Base-by-base conservation (phyloP, 2,797 vertebrate species). In the Loris lydekkerianus region DNA sequence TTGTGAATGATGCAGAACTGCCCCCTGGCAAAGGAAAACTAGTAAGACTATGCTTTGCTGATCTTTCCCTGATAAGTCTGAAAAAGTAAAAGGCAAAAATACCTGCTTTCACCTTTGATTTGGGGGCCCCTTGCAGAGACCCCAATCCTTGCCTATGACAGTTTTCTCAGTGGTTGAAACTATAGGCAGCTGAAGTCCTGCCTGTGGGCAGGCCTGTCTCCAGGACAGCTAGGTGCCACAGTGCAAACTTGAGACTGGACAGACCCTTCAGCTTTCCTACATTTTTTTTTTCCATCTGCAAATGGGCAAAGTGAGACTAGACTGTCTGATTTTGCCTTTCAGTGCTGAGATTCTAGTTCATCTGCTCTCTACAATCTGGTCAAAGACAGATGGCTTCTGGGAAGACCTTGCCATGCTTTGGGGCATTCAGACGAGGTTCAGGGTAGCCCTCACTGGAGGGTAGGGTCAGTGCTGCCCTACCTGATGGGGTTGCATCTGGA, bases 191-290 rank as follows among this genome's bases (percentile, higher is more conserved):
- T 49, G 8, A 21, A 23, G 40, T 29, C 23, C 75, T 5, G 1
- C 15, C 15, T 23, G 3, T 1, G 5, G 46, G 27, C 3, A 29
- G 69, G 27, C 43, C 40, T 25, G 37, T 7, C 2, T 29, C 31
- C 6, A 11, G 25, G 13, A 43, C 63, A 34, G 37, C 1, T 1
- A 21, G 53, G 70, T 34, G 29, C 29, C 37, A 0, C 0, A 2
- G 21, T 46, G 25, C n/a, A 1, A 2, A 18, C 37, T 1, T 10
- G 83, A 18, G 13, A 0, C 46, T 0, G 14, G 60, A 69, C n/a
- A 7, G 0, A 27, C 1, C 0, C 0, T 21, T 7, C 4, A 8
- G 0, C 23, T 40, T 37, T 10, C 5, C 1, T n/a, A 34, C 27
- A 21, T 18, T 76, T 49, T 10, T 17, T 31, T 56, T 37, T 67